Conservation (phyloP, 2,113 vertebrate species). For the Scalopus aquaticus region DNA sequence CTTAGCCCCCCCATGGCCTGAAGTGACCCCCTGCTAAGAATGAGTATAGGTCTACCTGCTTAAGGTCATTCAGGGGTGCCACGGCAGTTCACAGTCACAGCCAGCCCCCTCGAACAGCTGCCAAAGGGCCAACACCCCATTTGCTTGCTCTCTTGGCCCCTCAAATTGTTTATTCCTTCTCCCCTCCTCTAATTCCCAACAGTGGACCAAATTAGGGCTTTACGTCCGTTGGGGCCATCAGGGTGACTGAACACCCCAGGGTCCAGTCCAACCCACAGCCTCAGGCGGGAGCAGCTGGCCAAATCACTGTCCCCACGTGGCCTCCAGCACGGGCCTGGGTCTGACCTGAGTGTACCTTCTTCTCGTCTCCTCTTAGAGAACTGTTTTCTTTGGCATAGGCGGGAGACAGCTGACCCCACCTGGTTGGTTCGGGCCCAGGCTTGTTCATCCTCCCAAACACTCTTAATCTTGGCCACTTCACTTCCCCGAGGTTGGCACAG, state of each 20-base stretch:
- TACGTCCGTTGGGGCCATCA: background rate
- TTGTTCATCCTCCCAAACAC: slow-evolving; percentile 38
- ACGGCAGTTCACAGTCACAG: background rate
- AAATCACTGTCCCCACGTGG: background rate
- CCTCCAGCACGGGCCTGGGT: background rate
- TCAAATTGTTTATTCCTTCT: background rate
- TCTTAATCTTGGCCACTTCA: slow-evolving; percentile 28
- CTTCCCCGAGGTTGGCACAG: slow-evolving; percentile 20
- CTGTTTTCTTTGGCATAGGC: slow-evolving; percentile 62
- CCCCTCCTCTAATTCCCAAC: background rate
- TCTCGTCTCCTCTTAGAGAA: background rate
- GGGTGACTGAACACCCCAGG: background rate
- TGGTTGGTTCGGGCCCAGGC: slow-evolving; percentile 59
- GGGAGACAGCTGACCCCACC: slow-evolving; percentile 64
- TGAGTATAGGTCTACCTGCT: rapidly evolving
- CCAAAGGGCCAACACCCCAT: background rate
- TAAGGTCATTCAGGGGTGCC: background rate
- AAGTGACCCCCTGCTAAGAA: background rate
- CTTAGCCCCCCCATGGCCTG: background rate
- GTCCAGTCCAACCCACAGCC: too few relatives aligned
- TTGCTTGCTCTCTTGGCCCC: background rate
- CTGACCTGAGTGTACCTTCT: background rate
- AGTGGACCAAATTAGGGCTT: background rate
- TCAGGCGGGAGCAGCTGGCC: background rate
- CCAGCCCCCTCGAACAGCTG: background rate